Evolutionary conservation across 2,797 vertebrate genomes (phyloP).

Genomic region (Syncerus caffer): DNA sequence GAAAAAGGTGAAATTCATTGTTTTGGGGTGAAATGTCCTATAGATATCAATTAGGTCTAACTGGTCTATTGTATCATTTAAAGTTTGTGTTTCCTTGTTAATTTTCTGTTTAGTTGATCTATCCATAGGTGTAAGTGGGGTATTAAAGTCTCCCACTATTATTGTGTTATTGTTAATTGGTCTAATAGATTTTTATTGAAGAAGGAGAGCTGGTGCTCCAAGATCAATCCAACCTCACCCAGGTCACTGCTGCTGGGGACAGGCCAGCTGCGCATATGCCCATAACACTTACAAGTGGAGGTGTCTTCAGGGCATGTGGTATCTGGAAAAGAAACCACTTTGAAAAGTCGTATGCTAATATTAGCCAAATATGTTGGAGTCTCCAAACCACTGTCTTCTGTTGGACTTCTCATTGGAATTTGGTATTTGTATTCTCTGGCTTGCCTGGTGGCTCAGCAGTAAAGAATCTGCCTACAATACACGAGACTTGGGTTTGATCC

Average conservation of each 20-base stretch:
- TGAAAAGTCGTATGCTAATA: background rate
- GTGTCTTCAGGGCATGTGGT: background rate
- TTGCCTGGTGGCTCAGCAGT: background rate
- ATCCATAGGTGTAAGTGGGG: too few species aligned
- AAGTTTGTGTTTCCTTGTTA: too few species aligned
- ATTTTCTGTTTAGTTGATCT: too few species aligned
- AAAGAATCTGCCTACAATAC: background rate
- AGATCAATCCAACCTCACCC: background rate
- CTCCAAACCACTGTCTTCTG: background rate
- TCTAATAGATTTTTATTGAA: background rate
- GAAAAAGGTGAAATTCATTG: too few species aligned
- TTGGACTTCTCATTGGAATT: background rate
- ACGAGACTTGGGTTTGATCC: background rate
- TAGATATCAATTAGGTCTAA: too few species aligned
- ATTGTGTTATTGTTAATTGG: too few species aligned
- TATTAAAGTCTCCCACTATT: too few species aligned
- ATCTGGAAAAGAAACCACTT: background rate
- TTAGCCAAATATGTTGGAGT: background rate
- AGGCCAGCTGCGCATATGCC: fast-evolving
- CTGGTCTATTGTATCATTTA: too few species aligned
- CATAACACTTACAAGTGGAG: background rate
- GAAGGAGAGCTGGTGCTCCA: background rate
- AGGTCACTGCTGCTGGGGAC: background rate
- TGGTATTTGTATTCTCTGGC: background rate
- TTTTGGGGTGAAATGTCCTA: too few species aligned